Evolutionary conservation across 2,797 vertebrate species (phyloP), one percentile per base, ranked within the genome.

Genomic region (Anisognathus igniventris): DNA sequence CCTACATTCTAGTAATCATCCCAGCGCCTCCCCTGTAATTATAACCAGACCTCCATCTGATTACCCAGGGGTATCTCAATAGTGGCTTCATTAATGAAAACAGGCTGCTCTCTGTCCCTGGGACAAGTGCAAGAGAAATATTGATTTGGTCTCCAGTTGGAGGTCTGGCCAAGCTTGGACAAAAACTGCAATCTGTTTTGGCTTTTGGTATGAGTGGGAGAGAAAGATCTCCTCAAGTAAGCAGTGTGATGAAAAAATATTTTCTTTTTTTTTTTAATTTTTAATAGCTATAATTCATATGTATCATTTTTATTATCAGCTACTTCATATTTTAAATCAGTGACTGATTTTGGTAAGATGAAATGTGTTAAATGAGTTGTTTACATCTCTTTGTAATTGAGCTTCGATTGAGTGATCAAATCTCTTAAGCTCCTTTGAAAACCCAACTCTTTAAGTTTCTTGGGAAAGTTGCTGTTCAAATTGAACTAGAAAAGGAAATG

Each of bases 401-500:
- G 14, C 12, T 85, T 86, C 0, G 0, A 31, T 1, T 62, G 37
- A 53, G 44, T 1, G 2, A 58, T 25, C 30, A 72, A n/a, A 56
- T 75, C 74, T 86, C 53, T 74, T 87, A 67, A 76, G 7, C 10
- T 64, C 12, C 25, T 85, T 80, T 74, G 56, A 78, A 88, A 95
- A 37, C 2, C 6, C 27, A 71, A 10, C 30, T 70, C 61, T 87
- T 74, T 73, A 64, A 70, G 30, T 68, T 94, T 60, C 81, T 96
- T 96, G 91, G 89, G 76, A 95, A 95, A 94, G 79, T 66, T 78
- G 42, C 48, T 90, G 25, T 75, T 93, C 78, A 88, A 18, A 71
- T 75, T 83, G 88, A 94, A 93, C 68, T 93, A 93, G 93, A 93
- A 95, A 96, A 93, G 89, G 93, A 96, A 95, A 95, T 73, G 89